Conservation (phyloP, 2,113 vertebrate species). For the Tachysurus fulvidraco region DNA sequence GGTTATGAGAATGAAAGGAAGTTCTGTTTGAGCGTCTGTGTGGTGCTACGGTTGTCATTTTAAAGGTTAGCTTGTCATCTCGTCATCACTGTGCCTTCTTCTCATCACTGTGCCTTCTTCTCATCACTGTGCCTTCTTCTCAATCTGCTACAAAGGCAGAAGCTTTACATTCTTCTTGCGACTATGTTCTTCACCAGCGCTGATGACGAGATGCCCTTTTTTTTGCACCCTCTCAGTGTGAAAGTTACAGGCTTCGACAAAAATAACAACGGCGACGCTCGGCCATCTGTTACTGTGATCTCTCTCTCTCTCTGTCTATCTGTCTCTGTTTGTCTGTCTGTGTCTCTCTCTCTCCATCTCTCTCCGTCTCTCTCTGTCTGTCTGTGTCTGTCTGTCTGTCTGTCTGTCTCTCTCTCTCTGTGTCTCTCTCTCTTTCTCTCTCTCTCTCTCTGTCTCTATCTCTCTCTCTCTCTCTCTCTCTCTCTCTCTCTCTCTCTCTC, state of each 20-base stretch:
- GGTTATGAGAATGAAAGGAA: background rate
- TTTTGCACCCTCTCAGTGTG: slow-evolving; percentile 34
- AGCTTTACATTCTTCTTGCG: slow-evolving; percentile 20
- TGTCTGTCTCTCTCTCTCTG: background rate
- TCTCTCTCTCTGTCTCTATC: slow-evolving; percentile 42
- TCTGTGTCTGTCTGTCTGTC: slow-evolving; percentile 45
- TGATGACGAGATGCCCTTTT: slow-evolving; percentile 42
- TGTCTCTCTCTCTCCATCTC: slow-evolving; percentile 64
- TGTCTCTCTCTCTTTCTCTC: slow-evolving; percentile 45
- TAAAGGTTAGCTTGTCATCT: background rate
- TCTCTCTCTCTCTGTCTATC: slow-evolving; percentile 42
- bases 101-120: too few relatives aligned
- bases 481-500: background rate
- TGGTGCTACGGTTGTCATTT: background rate
- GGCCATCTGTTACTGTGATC: slow-evolving; percentile 72
- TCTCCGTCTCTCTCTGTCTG: slow-evolving; percentile 51
- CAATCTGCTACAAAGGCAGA: slow-evolving; percentile 10
- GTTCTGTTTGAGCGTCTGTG: background rate
- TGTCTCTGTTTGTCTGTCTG: slow-evolving; percentile 58
- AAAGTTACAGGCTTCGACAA: slow-evolving; percentile 65
- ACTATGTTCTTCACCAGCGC: background rate
- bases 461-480: background rate
- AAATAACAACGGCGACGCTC: slow-evolving; percentile 69
- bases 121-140: background rate
- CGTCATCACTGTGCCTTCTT: background rate